Conservation (phyloP, 2,888 invertebrate species). For the Arge pagana region DNA sequence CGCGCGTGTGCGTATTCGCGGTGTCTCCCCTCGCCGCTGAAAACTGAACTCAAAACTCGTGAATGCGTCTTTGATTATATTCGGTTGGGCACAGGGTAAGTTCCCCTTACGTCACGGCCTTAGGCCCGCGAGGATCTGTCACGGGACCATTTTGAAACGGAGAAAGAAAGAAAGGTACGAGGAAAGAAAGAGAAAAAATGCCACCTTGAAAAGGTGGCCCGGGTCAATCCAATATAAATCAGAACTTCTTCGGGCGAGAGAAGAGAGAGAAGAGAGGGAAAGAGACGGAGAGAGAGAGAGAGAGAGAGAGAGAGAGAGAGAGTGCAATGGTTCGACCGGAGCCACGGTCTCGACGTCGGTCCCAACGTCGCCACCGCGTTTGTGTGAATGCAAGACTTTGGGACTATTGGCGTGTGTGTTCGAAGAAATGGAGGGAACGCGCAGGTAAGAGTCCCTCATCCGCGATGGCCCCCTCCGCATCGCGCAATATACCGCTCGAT, state of each 20-base stretch:
- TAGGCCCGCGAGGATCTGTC: slow-evolving; percentile 27
- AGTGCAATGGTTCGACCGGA: slow-evolving; percentile 34
- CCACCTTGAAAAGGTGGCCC: slow-evolving; percentile 42
- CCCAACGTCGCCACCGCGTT: background rate
- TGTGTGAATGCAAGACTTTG: slow-evolving; percentile 17
- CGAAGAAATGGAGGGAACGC: slow-evolving; percentile 1
- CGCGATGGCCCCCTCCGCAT: slow-evolving; percentile 1
- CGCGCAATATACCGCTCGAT: slow-evolving; percentile 6
- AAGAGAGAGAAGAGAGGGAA: slow-evolving; percentile 23
- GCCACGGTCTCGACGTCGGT: too few species aligned
- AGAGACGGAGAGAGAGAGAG: slow-evolving; percentile 22
- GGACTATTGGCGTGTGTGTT: slow-evolving; percentile 6
- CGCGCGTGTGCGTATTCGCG: too few species aligned
- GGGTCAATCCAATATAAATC: slow-evolving; percentile 55
- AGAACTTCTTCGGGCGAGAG: slow-evolving; percentile 37
- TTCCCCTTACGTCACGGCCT: slow-evolving; percentile 23
- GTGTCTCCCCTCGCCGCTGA: slow-evolving; percentile 36
- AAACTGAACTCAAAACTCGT: slow-evolving; percentile 36
- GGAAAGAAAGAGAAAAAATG: slow-evolving; percentile 28
- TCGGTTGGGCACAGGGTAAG: slow-evolving; percentile 36
- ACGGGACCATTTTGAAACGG: slow-evolving; percentile 40
- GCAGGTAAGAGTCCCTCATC: slow-evolving; percentile 9
- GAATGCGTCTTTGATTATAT: slow-evolving; percentile 53
- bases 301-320: slow-evolving; percentile 22
- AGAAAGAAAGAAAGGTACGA: background rate